Evolutionary conservation across 2,113 vertebrate genomes (phyloP).

Genomic region (Sphaerodactylus townsendi): DNA sequence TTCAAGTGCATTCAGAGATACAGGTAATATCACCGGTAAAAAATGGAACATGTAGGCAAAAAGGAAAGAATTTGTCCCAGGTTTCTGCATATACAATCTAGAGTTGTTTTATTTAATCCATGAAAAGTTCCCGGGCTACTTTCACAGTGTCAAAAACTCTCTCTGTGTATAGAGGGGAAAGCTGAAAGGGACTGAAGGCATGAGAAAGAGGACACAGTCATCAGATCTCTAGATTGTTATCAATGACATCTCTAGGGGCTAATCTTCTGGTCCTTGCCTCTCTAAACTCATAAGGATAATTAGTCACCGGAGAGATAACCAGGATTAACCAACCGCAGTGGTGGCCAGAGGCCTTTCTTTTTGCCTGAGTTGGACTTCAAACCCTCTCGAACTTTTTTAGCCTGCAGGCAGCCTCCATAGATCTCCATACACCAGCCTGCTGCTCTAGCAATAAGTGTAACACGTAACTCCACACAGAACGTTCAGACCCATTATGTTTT

Average conservation of each 20-base stretch:
- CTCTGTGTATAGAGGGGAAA: neutral
- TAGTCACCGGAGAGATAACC: neutral
- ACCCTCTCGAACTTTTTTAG: too few relatives aligned
- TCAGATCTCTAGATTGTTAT: neutral
- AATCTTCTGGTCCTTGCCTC: neutral
- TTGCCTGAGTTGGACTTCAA: too few relatives aligned
- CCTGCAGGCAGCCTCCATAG: too few relatives aligned
- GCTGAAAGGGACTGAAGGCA: neutral
- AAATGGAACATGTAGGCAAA: too few relatives aligned
- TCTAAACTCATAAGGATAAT: neutral
- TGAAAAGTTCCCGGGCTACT: neutral
- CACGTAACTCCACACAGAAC: too few relatives aligned
- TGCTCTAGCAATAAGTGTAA: too few relatives aligned
- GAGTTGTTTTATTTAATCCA: neutral
- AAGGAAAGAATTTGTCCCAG: neutral
- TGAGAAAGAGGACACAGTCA: neutral
- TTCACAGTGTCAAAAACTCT: neutral
- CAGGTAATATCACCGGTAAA: neutral
- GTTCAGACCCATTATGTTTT: too few relatives aligned
- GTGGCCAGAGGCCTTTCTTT: neutral
- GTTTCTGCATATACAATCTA: rapidly evolving
- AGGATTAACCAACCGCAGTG: neutral
- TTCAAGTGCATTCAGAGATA: neutral
- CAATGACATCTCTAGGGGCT: neutral
- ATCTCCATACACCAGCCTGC: too few relatives aligned